Base-by-base conservation (phyloP, 2,888 invertebrate genomes). In the Euclidia mi region DNA sequence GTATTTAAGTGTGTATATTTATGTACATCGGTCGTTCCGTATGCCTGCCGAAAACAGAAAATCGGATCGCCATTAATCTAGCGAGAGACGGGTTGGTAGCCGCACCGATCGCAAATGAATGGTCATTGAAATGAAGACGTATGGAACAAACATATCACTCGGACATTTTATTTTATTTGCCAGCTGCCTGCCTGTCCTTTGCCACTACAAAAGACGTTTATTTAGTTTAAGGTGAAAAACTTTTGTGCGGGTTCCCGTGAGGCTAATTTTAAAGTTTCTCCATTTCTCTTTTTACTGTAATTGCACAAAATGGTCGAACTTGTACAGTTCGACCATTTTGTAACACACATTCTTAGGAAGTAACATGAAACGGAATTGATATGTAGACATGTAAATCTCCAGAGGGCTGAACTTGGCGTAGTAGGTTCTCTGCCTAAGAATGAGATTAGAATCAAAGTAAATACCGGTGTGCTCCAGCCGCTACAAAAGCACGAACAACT, bases 51-150 rank as follows among this genome's bases (percentile, higher is more conserved):
- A 75, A 77, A 80, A 76, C 82, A 79, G 79, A 78, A 82, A 87
- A 86, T 85, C 81, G 86, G 79, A 79, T 82, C 69, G 79, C 81
- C 84, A 91, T 91, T 88, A 87, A 90, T 90, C 85, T 85, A 70
- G 45, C 44, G 58, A 55, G 68, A 73, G 79, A 79, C 76, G 76
- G 81, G 78, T 72, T 73, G 63, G 62, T 65, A 78, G 80, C 76
- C 79, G 76, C 77, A 75, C 78, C 84, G 82, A 85, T 88, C 81
- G 85, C 81, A 89, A 89, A 90, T 87, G 87, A 88, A 89, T 89
- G 89, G 87, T 85, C 87, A 87, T 85, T 88, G 87, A 85, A 89
- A 90, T 88, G 85, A 89, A 90, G 90, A 90, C 81, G 73, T 85
- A 90, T 88, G 84, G 86, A 77, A 68, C 83, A 81, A 87, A 89